Conservation (phyloP, 2,113 vertebrate genomes). For the Alethe castanea region DNA sequence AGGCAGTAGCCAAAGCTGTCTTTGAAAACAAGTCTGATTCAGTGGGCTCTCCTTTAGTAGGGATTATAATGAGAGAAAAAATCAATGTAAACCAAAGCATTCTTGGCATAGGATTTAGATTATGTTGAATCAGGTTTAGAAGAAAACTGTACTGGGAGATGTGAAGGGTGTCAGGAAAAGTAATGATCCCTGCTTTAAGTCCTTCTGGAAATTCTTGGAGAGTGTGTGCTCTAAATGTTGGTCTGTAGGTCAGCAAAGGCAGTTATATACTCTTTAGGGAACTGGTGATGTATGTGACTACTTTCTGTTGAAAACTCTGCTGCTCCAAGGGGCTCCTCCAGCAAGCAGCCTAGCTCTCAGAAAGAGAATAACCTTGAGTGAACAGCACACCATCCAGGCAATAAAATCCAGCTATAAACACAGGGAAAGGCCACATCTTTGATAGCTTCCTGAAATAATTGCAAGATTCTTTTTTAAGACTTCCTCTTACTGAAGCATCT, state of each 20-base stretch:
- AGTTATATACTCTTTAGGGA: neutral
- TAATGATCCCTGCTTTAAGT: neutral
- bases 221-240: neutral
- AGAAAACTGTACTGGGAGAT: neutral
- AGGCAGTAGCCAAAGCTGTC: accelerated
- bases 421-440: neutral
- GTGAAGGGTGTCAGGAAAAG: neutral
- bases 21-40: neutral
- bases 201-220: neutral
- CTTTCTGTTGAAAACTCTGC: constrained; percentile 24
- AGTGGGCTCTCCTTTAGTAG: neutral
- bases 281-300: constrained; percentile 2
- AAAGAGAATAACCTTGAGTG: neutral
- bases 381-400: neutral
- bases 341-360: neutral
- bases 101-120: neutral
- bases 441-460: neutral
- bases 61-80: neutral
- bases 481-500: neutral
- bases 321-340: neutral
- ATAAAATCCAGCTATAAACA: constrained; percentile 25
- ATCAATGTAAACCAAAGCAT: neutral
- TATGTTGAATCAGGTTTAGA: neutral
- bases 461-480: neutral
- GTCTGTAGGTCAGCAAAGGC: neutral